phyloP scores from a whole-genome alignment of 2,113 vertebrate species.

The Hemiscyllium ocellatum region DNA sequence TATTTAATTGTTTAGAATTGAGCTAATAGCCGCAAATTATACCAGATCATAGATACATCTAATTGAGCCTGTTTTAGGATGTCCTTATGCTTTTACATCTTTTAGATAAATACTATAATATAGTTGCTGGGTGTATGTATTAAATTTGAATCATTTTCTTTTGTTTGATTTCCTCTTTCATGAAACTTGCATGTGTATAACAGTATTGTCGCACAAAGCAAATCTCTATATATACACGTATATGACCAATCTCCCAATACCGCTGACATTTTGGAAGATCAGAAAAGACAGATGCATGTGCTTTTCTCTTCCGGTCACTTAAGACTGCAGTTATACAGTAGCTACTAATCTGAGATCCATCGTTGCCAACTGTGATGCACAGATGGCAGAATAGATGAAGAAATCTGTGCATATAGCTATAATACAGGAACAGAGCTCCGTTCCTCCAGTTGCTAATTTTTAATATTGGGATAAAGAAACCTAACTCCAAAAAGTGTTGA shows the following conservation, averaged over 20 bases:
- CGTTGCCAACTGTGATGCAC: neutral
- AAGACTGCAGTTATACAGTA: slow-evolving; percentile 2
- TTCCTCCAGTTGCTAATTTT: neutral
- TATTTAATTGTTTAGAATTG: neutral
- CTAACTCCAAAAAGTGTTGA: neutral
- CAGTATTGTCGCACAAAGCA: neutral
- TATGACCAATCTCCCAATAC: neutral
- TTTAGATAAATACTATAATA: too few relatives aligned
- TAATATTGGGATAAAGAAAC: neutral
- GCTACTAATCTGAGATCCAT: neutral
- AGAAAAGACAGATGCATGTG: slow-evolving; percentile 1
- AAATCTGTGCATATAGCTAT: neutral
- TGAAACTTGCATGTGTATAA: neutral
- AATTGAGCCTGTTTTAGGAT: neutral
- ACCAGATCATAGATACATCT: neutral
- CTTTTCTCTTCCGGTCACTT: neutral
- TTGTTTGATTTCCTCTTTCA: neutral
- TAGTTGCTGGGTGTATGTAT: neutral
- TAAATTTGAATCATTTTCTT: neutral
- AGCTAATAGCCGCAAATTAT: neutral
- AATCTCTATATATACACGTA: too few relatives aligned
- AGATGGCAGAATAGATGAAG: slow-evolving; percentile 26
- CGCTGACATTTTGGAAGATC: neutral
- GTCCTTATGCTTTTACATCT: neutral
- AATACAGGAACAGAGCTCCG: neutral